Evolutionary conservation across 2,888 invertebrate genomes (phyloP).

Genomic region (Cephalotes varians): DNA sequence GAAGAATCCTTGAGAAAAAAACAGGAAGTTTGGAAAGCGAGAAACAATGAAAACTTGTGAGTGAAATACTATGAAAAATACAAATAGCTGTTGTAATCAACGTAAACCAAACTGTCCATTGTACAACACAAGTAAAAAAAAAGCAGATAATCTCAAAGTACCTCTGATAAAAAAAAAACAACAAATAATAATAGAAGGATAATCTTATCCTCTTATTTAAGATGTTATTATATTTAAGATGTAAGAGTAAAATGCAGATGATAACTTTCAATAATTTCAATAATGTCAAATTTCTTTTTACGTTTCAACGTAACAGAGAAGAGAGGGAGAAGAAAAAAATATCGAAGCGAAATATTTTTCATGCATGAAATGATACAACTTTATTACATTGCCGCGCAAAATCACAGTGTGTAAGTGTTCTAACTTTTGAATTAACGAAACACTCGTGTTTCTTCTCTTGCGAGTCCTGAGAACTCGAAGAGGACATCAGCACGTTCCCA

Average conservation of each 20-base stretch:
- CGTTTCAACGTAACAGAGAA: not conserved
- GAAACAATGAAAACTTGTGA: not conserved
- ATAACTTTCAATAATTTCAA: not conserved
- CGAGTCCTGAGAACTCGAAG: constrained; percentile 30
- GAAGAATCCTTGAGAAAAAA: constrained; percentile 14
- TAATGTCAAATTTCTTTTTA: not conserved
- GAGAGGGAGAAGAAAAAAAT: not conserved
- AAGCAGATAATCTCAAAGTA: no score
- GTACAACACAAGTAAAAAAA: not conserved
- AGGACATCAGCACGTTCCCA: constrained; percentile 67
- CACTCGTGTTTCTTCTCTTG: constrained; percentile 44
- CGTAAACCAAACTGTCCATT: not conserved
- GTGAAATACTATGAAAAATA: not conserved
- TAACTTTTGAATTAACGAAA: constrained; percentile 12
- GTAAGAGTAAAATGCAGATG: not conserved
- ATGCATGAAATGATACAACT: no score
- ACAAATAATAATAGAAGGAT: not conserved
- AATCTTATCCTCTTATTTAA: not conserved
- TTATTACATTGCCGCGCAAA: not conserved
- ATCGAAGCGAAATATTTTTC: not conserved
- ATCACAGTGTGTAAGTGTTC: not conserved
- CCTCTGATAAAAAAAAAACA: not conserved
- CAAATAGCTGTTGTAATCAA: not conserved
- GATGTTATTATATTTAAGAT: no score
- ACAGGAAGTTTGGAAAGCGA: not conserved